These are phyloP conservation scores for Drosophila sp. DNA, from an alignment of 1,140 invertebrate species.

Conservation along the genomic window DNA sequence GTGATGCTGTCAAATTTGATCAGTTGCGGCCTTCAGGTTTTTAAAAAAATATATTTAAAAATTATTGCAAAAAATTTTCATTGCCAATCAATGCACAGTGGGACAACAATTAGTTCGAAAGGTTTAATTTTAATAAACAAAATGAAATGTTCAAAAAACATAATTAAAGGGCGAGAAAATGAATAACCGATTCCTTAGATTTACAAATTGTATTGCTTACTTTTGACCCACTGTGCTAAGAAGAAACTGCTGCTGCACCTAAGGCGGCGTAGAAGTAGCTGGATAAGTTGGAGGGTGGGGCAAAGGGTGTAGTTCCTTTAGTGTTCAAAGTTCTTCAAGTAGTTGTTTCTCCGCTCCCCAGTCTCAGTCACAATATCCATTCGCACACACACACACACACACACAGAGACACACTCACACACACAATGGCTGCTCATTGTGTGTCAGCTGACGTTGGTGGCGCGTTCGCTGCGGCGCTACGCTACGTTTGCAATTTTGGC, in stretches of 20 bases:
- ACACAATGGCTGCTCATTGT: conserved; percentile 67
- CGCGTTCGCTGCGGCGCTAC: conserved; percentile 34
- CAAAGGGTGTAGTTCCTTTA: conserved; percentile 5
- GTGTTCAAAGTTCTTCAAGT: conserved; percentile 7
- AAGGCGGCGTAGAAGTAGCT: not conserved
- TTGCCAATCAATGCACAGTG: conserved; percentile 2
- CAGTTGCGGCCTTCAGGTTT: not conserved
- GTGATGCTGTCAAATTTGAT: conserved; percentile 6
- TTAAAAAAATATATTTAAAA: conserved; percentile 1
- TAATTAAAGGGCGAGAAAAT: not conserved
- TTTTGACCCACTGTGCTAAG: not conserved
- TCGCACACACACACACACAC: too few relatives aligned
- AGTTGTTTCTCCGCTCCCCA: conserved; percentile 1
- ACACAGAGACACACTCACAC: not conserved
- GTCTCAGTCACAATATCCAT: not conserved
- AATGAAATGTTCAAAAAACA: not conserved
- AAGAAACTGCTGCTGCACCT: not conserved
- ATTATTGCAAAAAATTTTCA: conserved; percentile 6
- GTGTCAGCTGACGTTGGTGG: conserved; percentile 69
- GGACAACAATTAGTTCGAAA: not conserved
- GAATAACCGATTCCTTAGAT: not conserved
- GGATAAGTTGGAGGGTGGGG: not conserved
- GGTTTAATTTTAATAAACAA: too few relatives aligned
- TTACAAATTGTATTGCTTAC: too few relatives aligned
- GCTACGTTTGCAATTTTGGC: conserved; percentile 67